Base-by-base conservation (phyloP, 2,797 vertebrate genomes). In the Salmo trutta region DNA sequence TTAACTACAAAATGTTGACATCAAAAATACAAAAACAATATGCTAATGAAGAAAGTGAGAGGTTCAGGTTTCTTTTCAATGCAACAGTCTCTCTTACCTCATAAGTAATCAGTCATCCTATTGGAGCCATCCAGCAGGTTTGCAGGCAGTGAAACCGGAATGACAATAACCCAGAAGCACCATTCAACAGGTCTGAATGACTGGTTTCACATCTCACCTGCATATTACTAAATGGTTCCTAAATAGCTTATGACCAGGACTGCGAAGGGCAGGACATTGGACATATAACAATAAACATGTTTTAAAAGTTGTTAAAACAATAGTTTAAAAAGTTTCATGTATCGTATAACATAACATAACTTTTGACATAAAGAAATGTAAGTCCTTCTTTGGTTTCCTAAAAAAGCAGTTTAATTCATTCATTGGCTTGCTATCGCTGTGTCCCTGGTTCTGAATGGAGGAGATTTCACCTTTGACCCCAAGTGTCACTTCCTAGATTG, bases 131-230 rank as follows among this genome's bases (percentile, higher is more conserved):
- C 56, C 0, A 81, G 84, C 73, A 62, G 80, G 90, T 85, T 73
- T 81, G 88, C 2, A 85, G 78, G 83, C 78, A 66, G 90, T 19
- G 80, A 88, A 94, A 93, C 92, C 82, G 88, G 93, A 94, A 91
- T 87, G 83, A 91, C 92, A 68, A 84, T 19, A 69, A 82, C 79
- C 70, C 77, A 73, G 83, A 76, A 83, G 53, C 68, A 51, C 51
- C 80, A 83, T 47, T 59, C 47, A 85, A 73, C 82, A 84, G 85
- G 82, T 90, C 85, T 73, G 93, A 75, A 87, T 47, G 84, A 94
- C 94, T 76, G 91, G 94, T 94, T 93, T 82, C 79, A 87, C 83
- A 70, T 84, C 86, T 80, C 85, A 82, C 17, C 59, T 74, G 56
- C 79, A 71, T 0, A 72, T 83, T 79, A 87, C 77, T 80, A 68